Conservation (phyloP, 2,888 invertebrate genomes). For the Limnephilus auricula region DNA sequence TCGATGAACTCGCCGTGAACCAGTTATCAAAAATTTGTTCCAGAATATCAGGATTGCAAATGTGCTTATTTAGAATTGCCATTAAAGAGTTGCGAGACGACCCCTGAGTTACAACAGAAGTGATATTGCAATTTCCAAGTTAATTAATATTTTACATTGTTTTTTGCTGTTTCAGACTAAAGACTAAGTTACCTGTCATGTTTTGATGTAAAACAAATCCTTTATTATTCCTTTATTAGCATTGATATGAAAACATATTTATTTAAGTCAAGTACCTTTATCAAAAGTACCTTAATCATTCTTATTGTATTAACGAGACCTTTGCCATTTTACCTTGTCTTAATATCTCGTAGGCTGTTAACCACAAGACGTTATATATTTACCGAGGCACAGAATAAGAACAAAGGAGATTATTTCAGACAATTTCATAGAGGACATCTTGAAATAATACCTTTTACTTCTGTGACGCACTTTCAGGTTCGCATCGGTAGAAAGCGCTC, state of each 20-base stretch:
- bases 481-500: neutral
- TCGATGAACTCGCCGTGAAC: no score
- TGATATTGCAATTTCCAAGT: no score
- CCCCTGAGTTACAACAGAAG: no score
- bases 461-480: neutral
- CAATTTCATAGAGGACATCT: neutral
- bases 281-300: neutral
- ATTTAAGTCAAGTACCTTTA: neutral
- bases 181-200: no score
- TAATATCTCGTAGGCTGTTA: neutral
- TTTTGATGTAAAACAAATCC: no score
- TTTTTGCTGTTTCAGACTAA: no score
- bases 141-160: no score
- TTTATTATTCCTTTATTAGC: neutral
- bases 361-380: neutral
- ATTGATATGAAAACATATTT: neutral
- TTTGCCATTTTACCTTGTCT: neutral
- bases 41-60: no score
- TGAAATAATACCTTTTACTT: neutral
- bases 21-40: no score
- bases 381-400: neutral
- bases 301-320: neutral
- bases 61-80: no score
- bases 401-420: neutral
- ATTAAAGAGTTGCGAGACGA: no score